A percentile compares a stretch with the other conserved stretches of the same genome.
Conservation (phyloP, 2,888 invertebrate species). For the Teleogryllus oceanicus region DNA sequence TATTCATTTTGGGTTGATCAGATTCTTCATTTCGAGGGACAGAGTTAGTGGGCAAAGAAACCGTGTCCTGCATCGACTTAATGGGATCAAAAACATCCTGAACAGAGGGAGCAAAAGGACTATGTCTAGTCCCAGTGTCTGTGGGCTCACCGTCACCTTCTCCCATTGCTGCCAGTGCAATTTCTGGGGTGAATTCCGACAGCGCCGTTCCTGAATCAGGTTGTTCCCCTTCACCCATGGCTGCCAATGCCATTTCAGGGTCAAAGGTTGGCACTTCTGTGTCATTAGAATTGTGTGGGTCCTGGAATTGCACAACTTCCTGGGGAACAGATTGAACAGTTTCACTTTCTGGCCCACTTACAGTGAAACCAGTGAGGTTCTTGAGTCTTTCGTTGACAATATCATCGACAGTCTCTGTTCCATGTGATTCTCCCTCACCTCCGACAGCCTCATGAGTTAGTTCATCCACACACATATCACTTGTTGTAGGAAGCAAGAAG, state of each 20-base stretch:
- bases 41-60: too few species aligned
- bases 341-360: background rate
- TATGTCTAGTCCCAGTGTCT: background rate
- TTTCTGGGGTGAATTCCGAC: constrained; percentile 23
- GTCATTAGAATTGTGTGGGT: background rate
- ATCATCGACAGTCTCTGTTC: constrained; percentile 33
- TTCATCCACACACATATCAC: background rate
- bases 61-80: background rate
- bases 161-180: constrained; percentile 31
- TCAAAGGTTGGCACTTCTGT: constrained; percentile 29
- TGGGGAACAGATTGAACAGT: constrained; percentile 18
- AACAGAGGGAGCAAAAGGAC: background rate
- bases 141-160: constrained; percentile 25
- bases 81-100: background rate
- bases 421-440: constrained; percentile 19
- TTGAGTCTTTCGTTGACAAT: constrained; percentile 36
- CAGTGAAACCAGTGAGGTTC: constrained; percentile 29
- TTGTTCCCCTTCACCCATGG: constrained; percentile 21
- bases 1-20: background rate
- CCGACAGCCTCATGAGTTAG: background rate
- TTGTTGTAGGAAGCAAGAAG: background rate
- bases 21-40: too few species aligned
- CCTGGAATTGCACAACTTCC: background rate
- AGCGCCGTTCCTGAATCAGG: background rate
- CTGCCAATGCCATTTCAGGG: constrained; percentile 32